phyloP scores from a whole-genome alignment of 2,113 vertebrate genomes.

The Spea multiplicata region DNA sequence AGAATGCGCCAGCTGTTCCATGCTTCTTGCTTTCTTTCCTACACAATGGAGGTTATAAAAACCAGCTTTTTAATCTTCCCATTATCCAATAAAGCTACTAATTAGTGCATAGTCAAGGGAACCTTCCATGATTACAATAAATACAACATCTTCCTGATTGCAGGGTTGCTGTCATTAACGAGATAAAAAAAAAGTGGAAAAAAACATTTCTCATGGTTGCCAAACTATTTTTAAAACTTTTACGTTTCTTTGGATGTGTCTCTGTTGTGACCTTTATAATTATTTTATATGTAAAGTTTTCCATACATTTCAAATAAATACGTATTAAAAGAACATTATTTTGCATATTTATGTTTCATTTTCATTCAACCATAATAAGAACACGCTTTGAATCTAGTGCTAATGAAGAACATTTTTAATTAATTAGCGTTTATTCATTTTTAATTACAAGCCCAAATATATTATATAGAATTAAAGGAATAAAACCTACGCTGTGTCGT shows the following conservation, averaged over 20 bases:
- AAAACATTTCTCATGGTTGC: background rate
- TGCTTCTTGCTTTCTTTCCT: background rate
- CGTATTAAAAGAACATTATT: background rate
- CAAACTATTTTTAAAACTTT: background rate
- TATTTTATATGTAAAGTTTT: background rate
- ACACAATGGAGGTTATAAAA: slow-evolving; percentile 1
- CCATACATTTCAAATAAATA: background rate
- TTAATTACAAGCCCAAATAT: too few relatives aligned
- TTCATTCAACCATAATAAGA: background rate
- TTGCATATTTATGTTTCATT: background rate
- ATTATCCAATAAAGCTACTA: slow-evolving; percentile 6
- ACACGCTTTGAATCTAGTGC: too few relatives aligned
- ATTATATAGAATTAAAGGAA: too few relatives aligned
- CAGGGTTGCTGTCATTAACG: slow-evolving; percentile 2
- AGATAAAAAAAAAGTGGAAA: background rate
- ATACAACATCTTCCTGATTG: slow-evolving; percentile 5
- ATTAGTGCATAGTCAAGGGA: slow-evolving; percentile 13
- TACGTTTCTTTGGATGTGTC: too few relatives aligned
- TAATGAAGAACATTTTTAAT: too few relatives aligned
- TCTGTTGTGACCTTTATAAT: background rate
- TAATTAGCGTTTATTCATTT: too few relatives aligned
- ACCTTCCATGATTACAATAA: background rate
- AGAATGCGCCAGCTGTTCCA: too few relatives aligned
- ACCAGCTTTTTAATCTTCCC: slow-evolving; percentile 1
- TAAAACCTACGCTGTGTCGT: too few relatives aligned